Evolutionary conservation across 1,140 invertebrate species (phyloP), one percentile per base, ranked within the genome.

Genomic region (Melanaphis sacchari): DNA sequence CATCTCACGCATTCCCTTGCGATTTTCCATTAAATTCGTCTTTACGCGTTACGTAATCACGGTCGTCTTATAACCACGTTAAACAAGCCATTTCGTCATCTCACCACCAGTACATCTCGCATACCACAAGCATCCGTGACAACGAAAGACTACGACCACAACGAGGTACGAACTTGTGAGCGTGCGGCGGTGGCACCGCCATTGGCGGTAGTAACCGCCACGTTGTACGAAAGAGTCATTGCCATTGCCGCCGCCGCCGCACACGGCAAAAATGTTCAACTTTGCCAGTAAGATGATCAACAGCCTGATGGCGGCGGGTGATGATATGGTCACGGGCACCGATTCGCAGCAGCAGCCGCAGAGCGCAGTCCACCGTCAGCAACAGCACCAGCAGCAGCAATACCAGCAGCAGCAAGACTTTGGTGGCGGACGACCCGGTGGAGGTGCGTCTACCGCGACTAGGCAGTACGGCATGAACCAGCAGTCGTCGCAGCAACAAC

Each of bases 251-350:
- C n/a, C 41, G 21, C 9, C 41, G 26, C 22, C 31, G 18, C 41
- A 26, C 22, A 54, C 21, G 24, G 38, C 52, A 90, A 82, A 49
- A 93, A 95, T 95, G 95, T 95, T 95, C 94, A 95, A 95, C 94
- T 95, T 95, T 94, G 95, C 95, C 18, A 95, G 94, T 94, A 95
- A 95, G 94, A 95, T 95, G 95, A 94, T 95, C 93, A 95, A 95
- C 94, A 95, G 95, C 94, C 95, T 95, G 31, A 95, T 95, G 94
- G 95, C 95, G 90, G 95, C 94, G 82, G 95, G 94, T 52, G 95
- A 95, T 82, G 93, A 94, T 59, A 90, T 90, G 89, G 89, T 59
- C 24, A 90, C 89, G 2, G 89, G 89, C 5, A 41, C 52, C 21
- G 89, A 90, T 41, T 7, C 52, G 5, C 54, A 59, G 38, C 94